These are phyloP conservation scores for Hymenochirus boettgeri DNA, from an alignment of 2,113 vertebrate genomes.

Conservation along the genomic window DNA sequence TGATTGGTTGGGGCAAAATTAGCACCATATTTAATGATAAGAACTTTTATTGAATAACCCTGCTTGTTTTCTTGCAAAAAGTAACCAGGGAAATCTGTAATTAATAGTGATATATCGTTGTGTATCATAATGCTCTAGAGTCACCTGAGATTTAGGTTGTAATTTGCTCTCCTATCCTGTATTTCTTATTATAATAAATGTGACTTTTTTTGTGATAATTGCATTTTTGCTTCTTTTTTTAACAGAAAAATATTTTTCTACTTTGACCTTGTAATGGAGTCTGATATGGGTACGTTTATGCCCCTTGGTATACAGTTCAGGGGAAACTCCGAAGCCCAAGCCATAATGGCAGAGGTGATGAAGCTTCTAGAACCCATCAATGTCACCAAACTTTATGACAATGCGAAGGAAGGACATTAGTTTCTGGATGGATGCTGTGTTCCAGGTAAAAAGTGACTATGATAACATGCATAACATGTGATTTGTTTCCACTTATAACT, in stretches of 20 bases:
- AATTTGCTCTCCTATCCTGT: too few relatives aligned
- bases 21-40: too few relatives aligned
- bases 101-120: too few relatives aligned
- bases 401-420: slow-evolving; percentile 77
- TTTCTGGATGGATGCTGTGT: slow-evolving; percentile 79
- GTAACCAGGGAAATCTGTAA: too few relatives aligned
- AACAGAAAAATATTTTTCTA: slow-evolving; percentile 81
- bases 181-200: too few relatives aligned
- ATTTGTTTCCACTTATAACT: too few relatives aligned
- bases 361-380: slow-evolving; percentile 79
- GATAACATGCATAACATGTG: too few relatives aligned
- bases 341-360: slow-evolving; percentile 77
- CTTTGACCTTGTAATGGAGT: slow-evolving; percentile 89
- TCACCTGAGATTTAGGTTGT: too few relatives aligned
- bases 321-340: slow-evolving; percentile 68
- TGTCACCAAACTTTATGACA: slow-evolving; percentile 64
- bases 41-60: too few relatives aligned
- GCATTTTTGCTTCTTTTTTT: slow-evolving; percentile 32
- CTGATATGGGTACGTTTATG: slow-evolving; percentile 80
- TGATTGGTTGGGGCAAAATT: too few relatives aligned
- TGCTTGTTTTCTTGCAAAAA: too few relatives aligned
- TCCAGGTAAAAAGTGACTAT: slow-evolving; percentile 78
- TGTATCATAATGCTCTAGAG: too few relatives aligned
- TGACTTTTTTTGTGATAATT: neutral
- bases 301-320: slow-evolving; percentile 80